A percentile compares a stretch with the other conserved stretches of the same genome.
These are phyloP conservation scores for Mugil cephalus DNA, from an alignment of 2,113 vertebrate species.

Conservation along the genomic window DNA sequence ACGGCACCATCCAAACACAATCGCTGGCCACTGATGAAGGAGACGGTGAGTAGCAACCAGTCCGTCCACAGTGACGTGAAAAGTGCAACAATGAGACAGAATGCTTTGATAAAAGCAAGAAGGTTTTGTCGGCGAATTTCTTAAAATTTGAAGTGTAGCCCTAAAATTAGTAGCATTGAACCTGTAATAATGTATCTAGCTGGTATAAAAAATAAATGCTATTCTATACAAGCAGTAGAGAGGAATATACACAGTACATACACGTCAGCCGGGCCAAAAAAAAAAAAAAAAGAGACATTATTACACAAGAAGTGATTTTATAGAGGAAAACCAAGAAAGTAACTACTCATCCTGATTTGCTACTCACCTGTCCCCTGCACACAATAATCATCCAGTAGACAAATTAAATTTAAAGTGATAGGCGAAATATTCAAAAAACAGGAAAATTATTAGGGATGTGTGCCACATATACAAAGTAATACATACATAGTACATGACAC, in stretches of 20 bases:
- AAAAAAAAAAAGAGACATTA: conserved; percentile 21
- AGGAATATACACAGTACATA: conserved; percentile 54
- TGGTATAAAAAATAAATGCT: conserved; percentile 79
- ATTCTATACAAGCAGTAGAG: conserved; percentile 75
- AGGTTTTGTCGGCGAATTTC: conserved; percentile 27
- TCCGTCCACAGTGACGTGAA: conserved; percentile 59
- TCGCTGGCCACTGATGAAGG: conserved; percentile 2
- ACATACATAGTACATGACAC: conserved; percentile 30
- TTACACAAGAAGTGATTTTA: conserved; percentile 23
- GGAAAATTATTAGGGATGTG: conserved; percentile 4
- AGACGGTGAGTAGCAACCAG: conserved; percentile 25
- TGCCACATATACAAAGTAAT: conserved; percentile 60
- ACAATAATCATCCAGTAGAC: conserved; percentile 1
- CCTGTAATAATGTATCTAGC: conserved; percentile 61
- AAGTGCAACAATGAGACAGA: conserved; percentile 70
- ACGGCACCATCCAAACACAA: conserved; percentile 31
- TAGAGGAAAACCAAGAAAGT: conserved; percentile 11
- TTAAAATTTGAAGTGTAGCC: conserved; percentile 36
- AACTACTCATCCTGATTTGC: conserved; percentile 8
- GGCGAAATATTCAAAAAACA: conserved; percentile 13
- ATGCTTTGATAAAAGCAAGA: conserved; percentile 42
- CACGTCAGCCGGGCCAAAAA: conserved; percentile 33
- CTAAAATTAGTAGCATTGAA: conserved; percentile 49
- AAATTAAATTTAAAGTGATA: conserved; percentile 3
- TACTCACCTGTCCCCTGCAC: conserved; percentile 11